These are phyloP conservation scores for Solenodon paradoxus DNA, from an alignment of 2,113 vertebrate genomes.

Conservation along the genomic window DNA sequence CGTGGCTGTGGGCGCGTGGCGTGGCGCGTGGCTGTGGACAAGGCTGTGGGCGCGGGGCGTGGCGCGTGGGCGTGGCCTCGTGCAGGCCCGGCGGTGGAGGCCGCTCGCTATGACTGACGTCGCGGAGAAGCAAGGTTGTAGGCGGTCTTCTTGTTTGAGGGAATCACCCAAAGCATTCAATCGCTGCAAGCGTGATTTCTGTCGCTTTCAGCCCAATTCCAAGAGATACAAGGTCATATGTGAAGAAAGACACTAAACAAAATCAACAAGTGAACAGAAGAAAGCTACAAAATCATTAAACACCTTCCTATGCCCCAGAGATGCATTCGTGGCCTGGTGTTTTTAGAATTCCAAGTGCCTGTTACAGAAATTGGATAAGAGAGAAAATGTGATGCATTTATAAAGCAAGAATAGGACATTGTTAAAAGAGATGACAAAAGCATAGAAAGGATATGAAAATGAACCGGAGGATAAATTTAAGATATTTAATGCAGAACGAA, in stretches of 20 bases:
- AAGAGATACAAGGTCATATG: neutral
- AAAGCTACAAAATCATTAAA: neutral
- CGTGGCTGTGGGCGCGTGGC: too few species aligned
- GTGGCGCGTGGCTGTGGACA: too few species aligned
- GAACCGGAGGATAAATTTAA: neutral
- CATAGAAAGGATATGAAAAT: neutral
- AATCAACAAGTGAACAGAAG: neutral
- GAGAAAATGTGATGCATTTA: neutral
- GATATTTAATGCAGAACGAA: neutral
- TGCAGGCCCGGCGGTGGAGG: too few species aligned
- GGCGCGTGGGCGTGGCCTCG: too few species aligned
- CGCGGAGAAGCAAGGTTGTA: neutral
- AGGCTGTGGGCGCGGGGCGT: too few species aligned
- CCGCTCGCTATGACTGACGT: too few species aligned
- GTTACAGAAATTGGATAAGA: neutral
- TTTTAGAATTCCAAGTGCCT: too few species aligned
- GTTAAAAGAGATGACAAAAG: neutral
- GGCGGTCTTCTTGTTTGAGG: neutral
- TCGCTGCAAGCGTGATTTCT: neutral
- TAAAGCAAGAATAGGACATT: neutral
- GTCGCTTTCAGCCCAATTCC: neutral
- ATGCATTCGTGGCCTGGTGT: too few species aligned
- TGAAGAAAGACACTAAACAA: neutral
- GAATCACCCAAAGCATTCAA: neutral
- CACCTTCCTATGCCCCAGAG: neutral